These are phyloP conservation scores for Chiroxiphia lanceolata DNA, from an alignment of 2,797 vertebrate genomes.

Conservation along the genomic window DNA sequence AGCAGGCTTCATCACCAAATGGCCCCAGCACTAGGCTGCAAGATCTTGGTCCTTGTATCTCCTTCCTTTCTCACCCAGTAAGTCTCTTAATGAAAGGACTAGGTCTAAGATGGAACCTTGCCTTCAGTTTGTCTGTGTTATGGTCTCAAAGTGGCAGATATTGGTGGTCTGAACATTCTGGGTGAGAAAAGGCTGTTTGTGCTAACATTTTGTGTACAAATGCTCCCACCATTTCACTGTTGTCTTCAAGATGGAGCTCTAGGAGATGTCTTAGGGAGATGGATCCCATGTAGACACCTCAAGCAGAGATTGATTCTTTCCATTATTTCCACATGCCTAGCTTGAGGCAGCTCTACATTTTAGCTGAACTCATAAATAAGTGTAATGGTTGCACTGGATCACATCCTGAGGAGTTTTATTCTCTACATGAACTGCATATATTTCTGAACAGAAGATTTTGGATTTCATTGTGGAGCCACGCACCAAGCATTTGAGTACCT, in stretches of 20 bases:
- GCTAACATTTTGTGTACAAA: neutral
- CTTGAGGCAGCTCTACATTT: neutral
- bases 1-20: neutral
- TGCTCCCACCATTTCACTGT: neutral
- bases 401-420: neutral
- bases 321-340: neutral
- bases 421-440: neutral
- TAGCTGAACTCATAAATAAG: neutral
- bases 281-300: neutral
- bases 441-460: neutral
- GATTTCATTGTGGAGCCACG: neutral
- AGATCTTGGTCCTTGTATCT: neutral
- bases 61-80: neutral
- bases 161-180: neutral
- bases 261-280: neutral
- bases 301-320: neutral
- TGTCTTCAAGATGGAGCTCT: neutral
- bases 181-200: neutral
- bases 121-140: neutral
- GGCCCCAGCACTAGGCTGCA: neutral
- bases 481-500: neutral
- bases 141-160: neutral
- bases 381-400: neutral
- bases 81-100: neutral
- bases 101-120: neutral